These are phyloP conservation scores for Montipora sp. DNA, from an alignment of 64 coral and sea anemone genomes.

Conservation along the genomic window DNA sequence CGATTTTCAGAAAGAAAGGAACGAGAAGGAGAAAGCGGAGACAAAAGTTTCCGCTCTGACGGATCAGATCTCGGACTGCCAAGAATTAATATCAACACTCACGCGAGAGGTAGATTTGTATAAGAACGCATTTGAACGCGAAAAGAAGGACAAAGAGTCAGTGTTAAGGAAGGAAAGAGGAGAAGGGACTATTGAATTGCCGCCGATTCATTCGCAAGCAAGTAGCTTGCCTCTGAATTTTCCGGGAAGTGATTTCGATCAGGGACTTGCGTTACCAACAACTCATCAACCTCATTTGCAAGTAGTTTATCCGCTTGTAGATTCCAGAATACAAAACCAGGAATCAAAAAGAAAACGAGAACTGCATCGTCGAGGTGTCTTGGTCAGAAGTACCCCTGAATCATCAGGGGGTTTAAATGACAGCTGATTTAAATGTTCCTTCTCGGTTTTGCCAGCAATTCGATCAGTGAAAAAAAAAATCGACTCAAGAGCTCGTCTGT, in stretches of 20 bases:
- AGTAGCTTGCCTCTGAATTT: constrained; percentile 17
- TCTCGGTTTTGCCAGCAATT: neutral
- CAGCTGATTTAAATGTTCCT: constrained; percentile 40
- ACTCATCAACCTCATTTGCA: constrained; percentile 72
- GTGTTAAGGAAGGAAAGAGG: constrained; percentile 18
- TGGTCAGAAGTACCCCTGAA: constrained; percentile 76
- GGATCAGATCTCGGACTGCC: constrained; percentile 72
- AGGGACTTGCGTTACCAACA: constrained; percentile 24
- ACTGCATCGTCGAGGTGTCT: constrained; percentile 84
- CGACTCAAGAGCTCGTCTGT: constrained; percentile 1
- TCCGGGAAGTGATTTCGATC: constrained; percentile 13
- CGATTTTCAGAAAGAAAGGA: constrained; percentile 88
- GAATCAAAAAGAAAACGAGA: constrained; percentile 81
- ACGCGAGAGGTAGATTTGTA: constrained; percentile 84
- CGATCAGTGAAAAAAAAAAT: neutral
- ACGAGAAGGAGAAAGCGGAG: constrained; percentile 82
- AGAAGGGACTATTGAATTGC: neutral
- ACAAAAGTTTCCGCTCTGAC: constrained; percentile 69
- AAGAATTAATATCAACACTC: constrained; percentile 86
- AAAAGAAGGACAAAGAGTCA: constrained; percentile 84
- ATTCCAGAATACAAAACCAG: constrained; percentile 60
- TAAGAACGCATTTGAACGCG: constrained; percentile 89
- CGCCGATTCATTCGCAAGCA: neutral
- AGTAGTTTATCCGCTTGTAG: constrained; percentile 80
- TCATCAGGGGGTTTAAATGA: constrained; percentile 53